Conservation (phyloP, 2,113 vertebrate species). For the Clupea harengus region DNA sequence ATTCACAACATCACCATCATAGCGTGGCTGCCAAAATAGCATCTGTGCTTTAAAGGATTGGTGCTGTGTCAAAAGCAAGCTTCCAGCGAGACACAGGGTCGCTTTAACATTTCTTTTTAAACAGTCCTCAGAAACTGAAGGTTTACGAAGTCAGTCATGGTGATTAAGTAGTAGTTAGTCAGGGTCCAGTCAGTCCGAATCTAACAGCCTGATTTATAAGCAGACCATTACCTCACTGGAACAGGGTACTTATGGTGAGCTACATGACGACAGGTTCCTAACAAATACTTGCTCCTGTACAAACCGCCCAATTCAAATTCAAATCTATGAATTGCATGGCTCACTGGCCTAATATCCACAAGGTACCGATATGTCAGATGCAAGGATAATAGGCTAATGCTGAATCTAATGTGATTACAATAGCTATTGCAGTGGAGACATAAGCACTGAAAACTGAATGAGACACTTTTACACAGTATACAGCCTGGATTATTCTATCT, state of each 20-base stretch:
- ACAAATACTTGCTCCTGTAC: not conserved
- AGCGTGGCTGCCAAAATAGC: not conserved
- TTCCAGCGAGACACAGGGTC: not conserved
- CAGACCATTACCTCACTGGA: not conserved
- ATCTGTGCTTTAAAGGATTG: not conserved
- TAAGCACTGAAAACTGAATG: not conserved
- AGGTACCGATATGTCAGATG: not conserved
- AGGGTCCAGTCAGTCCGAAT: not conserved
- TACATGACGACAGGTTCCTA: not conserved
- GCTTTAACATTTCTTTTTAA: not conserved
- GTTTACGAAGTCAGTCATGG: not conserved
- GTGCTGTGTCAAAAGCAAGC: slow-evolving; percentile 10
- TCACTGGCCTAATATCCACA: not conserved
- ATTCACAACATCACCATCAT: not conserved
- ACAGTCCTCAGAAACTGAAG: not conserved
- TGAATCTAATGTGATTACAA: not conserved
- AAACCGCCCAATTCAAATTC: not conserved
- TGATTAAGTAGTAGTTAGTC: not conserved
- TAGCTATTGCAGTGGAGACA: not conserved
- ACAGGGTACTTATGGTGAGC: not conserved
- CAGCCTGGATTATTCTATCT: not conserved
- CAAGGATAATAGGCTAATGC: too few species aligned
- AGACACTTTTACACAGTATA: not conserved
- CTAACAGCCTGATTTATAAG: not conserved
- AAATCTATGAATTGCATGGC: not conserved